These are phyloP conservation scores for Chaetura pelagica DNA, from an alignment of 2,113 vertebrate genomes.

Conservation along the genomic window DNA sequence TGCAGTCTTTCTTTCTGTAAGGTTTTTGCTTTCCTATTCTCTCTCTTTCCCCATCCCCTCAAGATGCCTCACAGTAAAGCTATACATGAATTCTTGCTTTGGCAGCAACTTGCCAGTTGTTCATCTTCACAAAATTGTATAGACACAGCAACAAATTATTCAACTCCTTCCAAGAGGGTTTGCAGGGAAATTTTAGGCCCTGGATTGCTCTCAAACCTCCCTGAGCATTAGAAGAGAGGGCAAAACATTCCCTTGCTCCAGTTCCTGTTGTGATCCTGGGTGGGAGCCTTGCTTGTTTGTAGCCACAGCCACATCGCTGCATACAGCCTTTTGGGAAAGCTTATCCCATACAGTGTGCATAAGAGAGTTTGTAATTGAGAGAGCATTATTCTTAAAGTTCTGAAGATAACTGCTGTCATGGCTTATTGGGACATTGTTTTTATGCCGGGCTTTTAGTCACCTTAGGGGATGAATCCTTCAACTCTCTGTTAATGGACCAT, in stretches of 20 bases:
- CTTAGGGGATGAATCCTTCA: not conserved
- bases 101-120: not conserved
- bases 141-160: not conserved
- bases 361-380: not conserved
- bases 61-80: not conserved
- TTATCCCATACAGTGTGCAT: accelerated
- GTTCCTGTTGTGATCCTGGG: not conserved
- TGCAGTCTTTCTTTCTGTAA: not conserved
- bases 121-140: not conserved
- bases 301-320: accelerated
- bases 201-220: not conserved
- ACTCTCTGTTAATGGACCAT: not conserved
- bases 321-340: not conserved
- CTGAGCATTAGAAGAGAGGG: not conserved
- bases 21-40: not conserved
- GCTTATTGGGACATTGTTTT: not conserved
- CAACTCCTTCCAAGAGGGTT: not conserved
- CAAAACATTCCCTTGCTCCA: not conserved
- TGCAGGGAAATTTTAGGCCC: not conserved
- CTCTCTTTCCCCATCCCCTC: not conserved
- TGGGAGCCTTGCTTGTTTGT: not conserved
- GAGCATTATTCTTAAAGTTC: not conserved
- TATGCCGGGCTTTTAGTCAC: not conserved
- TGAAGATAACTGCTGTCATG: not conserved
- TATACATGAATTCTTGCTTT: not conserved